These are phyloP conservation scores for Pseudobourletiella spinata DNA, from an alignment of 1,140 invertebrate species.

Conservation along the genomic window DNA sequence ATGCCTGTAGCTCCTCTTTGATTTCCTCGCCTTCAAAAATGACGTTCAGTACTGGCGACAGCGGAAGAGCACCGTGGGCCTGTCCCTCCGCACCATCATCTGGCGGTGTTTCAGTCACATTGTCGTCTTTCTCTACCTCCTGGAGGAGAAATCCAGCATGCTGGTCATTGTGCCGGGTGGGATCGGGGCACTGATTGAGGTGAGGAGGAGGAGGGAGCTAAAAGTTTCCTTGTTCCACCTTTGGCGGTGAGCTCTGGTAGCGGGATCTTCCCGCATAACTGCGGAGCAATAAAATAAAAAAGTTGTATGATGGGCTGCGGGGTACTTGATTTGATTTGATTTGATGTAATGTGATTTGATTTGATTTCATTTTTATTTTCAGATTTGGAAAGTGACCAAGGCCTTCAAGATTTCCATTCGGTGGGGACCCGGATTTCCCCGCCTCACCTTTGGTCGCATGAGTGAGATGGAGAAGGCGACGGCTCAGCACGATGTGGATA, in stretches of 20 bases:
- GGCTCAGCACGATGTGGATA: conserved; percentile 74
- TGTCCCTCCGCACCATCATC: conserved; percentile 76
- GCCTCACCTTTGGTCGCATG: conserved; percentile 40
- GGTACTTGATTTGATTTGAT: too few species aligned
- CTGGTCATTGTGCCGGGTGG: conserved; percentile 79
- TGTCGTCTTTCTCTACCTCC: conserved; percentile 86
- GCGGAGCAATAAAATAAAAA: too few species aligned
- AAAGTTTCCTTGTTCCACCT: too few species aligned
- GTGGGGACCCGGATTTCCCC: conserved; percentile 17
- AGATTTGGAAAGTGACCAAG: conserved; percentile 93
- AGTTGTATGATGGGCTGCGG: too few species aligned
- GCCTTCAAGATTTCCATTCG: conserved; percentile 61
- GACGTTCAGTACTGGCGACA: conserved; percentile 90
- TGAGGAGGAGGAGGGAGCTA: too few species aligned
- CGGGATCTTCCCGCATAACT: too few species aligned
- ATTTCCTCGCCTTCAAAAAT: conserved; percentile 96
- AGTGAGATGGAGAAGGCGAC: conserved; percentile 65
- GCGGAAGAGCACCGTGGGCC: conserved; percentile 71
- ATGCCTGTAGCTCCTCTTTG: conserved; percentile 77
- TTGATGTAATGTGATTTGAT: too few species aligned
- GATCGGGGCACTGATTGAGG: conserved; percentile 78
- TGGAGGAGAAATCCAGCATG: conserved; percentile 86
- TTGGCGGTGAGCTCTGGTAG: too few species aligned
- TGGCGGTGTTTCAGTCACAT: conserved; percentile 85
- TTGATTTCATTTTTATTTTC: too few species aligned